phyloP scores from a whole-genome alignment of 2,888 invertebrate species.

The Amiota minor region DNA sequence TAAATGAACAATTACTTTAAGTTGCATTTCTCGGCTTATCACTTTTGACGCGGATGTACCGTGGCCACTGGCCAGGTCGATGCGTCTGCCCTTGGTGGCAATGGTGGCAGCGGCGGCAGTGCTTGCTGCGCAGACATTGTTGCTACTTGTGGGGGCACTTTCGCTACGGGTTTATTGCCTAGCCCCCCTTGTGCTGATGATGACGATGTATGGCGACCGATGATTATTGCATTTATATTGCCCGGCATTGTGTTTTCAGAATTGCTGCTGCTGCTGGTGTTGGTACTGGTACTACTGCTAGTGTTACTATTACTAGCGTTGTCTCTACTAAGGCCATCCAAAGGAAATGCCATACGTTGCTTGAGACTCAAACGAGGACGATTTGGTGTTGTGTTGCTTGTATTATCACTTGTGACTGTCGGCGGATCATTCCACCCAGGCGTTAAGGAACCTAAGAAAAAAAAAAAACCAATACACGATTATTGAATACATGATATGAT shows the following conservation, averaged over 20 bases:
- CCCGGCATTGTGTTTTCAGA: slow-evolving; percentile 32
- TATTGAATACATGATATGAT: too few relatives aligned
- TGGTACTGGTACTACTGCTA: slow-evolving; percentile 8
- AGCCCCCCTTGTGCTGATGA: background rate
- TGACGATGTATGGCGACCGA: background rate
- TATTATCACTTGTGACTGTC: slow-evolving; percentile 53
- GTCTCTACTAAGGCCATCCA: slow-evolving; percentile 52
- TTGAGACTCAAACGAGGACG: slow-evolving; percentile 70
- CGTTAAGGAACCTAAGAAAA: slow-evolving; percentile 65
- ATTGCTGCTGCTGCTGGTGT: slow-evolving; percentile 29
- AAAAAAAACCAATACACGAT: too few relatives aligned
- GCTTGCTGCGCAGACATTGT: slow-evolving; percentile 55
- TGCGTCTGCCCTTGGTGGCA: slow-evolving; percentile 40
- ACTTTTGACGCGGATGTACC: slow-evolving; percentile 40
- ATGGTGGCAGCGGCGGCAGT: slow-evolving; percentile 34
- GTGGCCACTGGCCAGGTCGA: slow-evolving; percentile 41
- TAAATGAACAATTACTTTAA: slow-evolving; percentile 7
- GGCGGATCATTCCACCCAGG: slow-evolving; percentile 73
- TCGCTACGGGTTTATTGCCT: slow-evolving; percentile 39
- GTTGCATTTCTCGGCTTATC: slow-evolving; percentile 7
- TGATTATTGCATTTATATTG: background rate
- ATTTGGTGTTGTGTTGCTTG: slow-evolving; percentile 43
- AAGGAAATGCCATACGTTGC: slow-evolving; percentile 70
- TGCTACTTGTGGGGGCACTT: slow-evolving; percentile 47
- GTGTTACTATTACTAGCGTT: slow-evolving; percentile 29